Percentiles rank a stretch among this genome's conserved stretches.
These are phyloP conservation scores for Aradophagus sp. DNA, from an alignment of 1,140 invertebrate genomes.

Conservation along the genomic window DNA sequence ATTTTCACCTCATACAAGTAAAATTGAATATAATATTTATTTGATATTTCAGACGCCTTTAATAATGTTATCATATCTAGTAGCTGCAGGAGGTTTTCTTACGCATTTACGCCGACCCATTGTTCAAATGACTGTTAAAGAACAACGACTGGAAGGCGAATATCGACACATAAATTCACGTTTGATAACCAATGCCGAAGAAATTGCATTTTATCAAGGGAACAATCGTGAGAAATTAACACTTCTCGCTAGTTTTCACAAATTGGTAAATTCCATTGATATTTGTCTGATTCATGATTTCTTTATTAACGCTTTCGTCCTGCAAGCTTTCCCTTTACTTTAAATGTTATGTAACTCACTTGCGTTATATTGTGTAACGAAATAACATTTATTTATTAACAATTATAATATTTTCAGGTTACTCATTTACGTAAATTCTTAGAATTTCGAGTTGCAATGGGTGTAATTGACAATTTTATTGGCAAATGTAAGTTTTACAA, in stretches of 20 bases:
- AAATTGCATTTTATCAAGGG: constrained; percentile 97
- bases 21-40: no score
- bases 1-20: no score
- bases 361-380: no score
- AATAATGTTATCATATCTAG: constrained; percentile 89
- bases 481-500: constrained; percentile 90
- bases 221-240: constrained; percentile 92
- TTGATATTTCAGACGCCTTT: constrained; percentile 84
- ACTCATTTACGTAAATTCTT: constrained; percentile 91
- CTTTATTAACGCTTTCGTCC: no score
- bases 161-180: constrained; percentile 97
- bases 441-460: constrained; percentile 94
- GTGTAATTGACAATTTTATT: constrained; percentile 95
- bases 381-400: no score
- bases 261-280: constrained; percentile 79
- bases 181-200: constrained; percentile 97
- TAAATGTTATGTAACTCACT: no score
- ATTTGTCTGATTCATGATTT: neutral
- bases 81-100: constrained; percentile 87
- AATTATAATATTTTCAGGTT: constrained; percentile 71
- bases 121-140: constrained; percentile 90
- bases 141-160: constrained; percentile 98
- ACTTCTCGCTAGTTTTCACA: constrained; percentile 90
- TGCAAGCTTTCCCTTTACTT: no score
- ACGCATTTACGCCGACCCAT: constrained; percentile 90